Evolutionary conservation across 2,888 invertebrate species (phyloP), one percentile per base, ranked within the genome.

Genomic region (Leptura quadrifasciata): DNA sequence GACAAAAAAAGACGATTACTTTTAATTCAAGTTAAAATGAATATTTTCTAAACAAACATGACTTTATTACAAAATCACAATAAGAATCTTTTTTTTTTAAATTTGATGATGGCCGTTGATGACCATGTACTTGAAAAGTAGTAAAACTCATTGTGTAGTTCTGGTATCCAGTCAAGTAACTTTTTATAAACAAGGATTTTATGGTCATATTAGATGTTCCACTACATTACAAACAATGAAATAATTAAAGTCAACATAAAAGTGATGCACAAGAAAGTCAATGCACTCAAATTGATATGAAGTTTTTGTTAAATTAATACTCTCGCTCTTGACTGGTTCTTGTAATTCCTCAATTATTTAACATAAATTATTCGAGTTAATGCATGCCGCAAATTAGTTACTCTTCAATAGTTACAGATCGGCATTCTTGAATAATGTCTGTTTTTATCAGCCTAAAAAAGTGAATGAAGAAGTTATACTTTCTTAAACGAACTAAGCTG

Each of bases 221-320:
- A 39, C 15, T 39, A 12, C 39, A 39, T 12, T 39, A 39, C 3
- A 39, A 39, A 39, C 39, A 57, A 57, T 12, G 20, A 21, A 57
- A 20, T 12, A 57, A 57, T 10, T 57, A 57, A 18, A 17, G 12
- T 57, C 57, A 18, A 18, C 57, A 21, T 55, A 18, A 10, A 57
- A 57, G 20, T 57, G 18, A 21, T 21, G 12, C 20, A 57, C 15
- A 57, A 18, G 20, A 57, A 55, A 55, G 57, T 57, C 57, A 57
- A 57, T 2, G 57, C 57, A 57, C 57, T 57, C 57, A 20, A 57
- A 57, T 55, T 55, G 20, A 55, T 20, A 21, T 57, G 39, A 12
- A 12, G 57, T 57, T 20, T 57, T 15, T 21, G 2, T 21, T 20
- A 57, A 21, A 57, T 21, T 1, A 20, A 12, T 57, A 21, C 57